Evolutionary conservation across 2,797 vertebrate species (phyloP).

Genomic region (Hybognathus amarus): DNA sequence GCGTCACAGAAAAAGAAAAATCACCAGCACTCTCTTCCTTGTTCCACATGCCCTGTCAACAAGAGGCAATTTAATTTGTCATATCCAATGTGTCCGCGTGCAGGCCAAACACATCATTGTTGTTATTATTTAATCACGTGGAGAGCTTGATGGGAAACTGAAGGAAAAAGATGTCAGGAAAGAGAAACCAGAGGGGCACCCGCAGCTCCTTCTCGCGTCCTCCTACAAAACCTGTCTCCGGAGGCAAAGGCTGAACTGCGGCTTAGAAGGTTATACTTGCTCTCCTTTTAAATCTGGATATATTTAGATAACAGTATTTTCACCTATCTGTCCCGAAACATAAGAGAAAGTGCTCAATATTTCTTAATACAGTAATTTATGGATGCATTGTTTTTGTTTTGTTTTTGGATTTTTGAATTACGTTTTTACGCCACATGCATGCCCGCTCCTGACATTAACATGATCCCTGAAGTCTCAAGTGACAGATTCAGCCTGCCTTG

Average conservation of each 20-base stretch:
- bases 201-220: neutral
- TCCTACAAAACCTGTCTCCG: neutral
- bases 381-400: neutral
- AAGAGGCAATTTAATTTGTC: slow-evolving; percentile 57
- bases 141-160: slow-evolving; percentile 25
- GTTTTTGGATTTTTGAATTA: neutral
- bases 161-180: slow-evolving; percentile 22
- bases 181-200: slow-evolving; percentile 2
- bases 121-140: slow-evolving; percentile 61
- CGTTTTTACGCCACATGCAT: neutral
- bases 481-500: neutral
- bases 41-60: slow-evolving; percentile 46
- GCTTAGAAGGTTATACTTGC: neutral
- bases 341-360: neutral
- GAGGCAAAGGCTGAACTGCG: neutral
- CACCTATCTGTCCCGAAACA: neutral
- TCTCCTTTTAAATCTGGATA: neutral
- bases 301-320: neutral
- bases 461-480: neutral
- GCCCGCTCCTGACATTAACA: neutral
- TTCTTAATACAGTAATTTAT: neutral
- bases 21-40: slow-evolving; percentile 28
- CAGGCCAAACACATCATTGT: slow-evolving; percentile 52
- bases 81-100: slow-evolving; percentile 52
- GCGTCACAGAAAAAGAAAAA: neutral